phyloP scores from a whole-genome alignment of 1,140 invertebrate genomes.

The Brachionus paranguensis region DNA sequence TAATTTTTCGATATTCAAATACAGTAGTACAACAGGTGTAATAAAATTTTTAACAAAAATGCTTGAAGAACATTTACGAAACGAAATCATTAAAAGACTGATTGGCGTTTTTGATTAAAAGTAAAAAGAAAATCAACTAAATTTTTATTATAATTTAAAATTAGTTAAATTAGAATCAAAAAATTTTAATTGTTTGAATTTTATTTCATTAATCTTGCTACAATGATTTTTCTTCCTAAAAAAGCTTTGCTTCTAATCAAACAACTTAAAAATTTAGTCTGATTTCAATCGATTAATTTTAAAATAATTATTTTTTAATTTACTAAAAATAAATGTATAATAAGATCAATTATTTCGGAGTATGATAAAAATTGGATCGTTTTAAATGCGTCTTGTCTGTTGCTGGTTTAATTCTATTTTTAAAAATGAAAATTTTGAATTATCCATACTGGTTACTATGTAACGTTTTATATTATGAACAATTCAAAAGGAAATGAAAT shows the following conservation, averaged over 20 bases:
- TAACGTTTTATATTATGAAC: neutral
- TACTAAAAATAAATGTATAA: neutral
- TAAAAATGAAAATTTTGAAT: neutral
- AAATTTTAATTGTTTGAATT: neutral
- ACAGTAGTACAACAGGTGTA: neutral
- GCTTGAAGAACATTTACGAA: neutral
- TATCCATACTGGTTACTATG: neutral
- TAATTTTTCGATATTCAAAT: neutral
- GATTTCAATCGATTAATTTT: neutral
- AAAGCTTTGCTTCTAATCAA: too few relatives aligned
- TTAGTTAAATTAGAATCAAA: neutral
- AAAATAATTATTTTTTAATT: neutral
- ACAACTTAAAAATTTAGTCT: neutral
- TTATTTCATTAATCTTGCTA: neutral
- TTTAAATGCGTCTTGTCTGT: neutral
- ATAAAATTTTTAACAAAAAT: neutral
- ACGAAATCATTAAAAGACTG: neutral
- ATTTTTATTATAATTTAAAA: neutral
- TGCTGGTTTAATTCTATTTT: neutral
- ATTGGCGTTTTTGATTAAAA: neutral
- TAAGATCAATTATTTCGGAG: neutral
- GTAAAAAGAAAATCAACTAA: neutral
- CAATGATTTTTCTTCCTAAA: neutral
- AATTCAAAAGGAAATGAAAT: neutral
- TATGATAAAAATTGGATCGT: neutral